Evolutionary conservation across 2,113 vertebrate genomes (phyloP).

Genomic region (Ornithorhynchus anatinus): DNA sequence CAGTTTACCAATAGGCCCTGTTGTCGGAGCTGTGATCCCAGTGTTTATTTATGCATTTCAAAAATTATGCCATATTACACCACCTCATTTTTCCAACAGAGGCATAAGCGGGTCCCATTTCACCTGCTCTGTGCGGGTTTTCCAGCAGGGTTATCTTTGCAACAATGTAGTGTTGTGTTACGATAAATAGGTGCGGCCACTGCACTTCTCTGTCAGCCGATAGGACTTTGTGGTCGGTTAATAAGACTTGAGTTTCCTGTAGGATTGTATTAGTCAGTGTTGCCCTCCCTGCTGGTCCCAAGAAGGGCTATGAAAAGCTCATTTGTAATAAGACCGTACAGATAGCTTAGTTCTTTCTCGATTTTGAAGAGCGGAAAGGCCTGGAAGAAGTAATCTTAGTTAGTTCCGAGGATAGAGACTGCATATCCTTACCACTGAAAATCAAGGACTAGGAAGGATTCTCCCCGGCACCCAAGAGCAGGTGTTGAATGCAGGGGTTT

Average conservation of each 20-base stretch:
- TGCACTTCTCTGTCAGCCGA: slow-evolving; percentile 82
- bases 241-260: slow-evolving; percentile 79
- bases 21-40: slow-evolving; percentile 54
- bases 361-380: slow-evolving; percentile 8
- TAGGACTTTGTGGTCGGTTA: slow-evolving; percentile 84
- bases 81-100: slow-evolving; percentile 74
- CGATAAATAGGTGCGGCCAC: slow-evolving; percentile 87
- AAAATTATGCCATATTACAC: slow-evolving; percentile 75
- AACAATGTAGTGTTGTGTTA: slow-evolving; percentile 79
- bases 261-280: slow-evolving; percentile 67
- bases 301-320: slow-evolving; percentile 60
- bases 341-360: slow-evolving; percentile 14
- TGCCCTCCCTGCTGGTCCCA: slow-evolving; percentile 51
- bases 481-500: too few species aligned
- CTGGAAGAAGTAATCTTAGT: too few species aligned
- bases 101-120: slow-evolving; percentile 73
- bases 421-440: slow-evolving; percentile 14
- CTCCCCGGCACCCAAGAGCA: too few species aligned
- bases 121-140: slow-evolving; percentile 71
- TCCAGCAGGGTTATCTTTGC: slow-evolving; percentile 60
- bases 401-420: slow-evolving; percentile 26
- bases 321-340: slow-evolving; percentile 7
- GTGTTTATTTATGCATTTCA: slow-evolving; percentile 75
- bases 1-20: slow-evolving; percentile 35
- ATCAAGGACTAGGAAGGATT: background rate